Evolutionary conservation across 2,797 vertebrate species (phyloP).

Genomic region (Crypturellus tataupa): DNA sequence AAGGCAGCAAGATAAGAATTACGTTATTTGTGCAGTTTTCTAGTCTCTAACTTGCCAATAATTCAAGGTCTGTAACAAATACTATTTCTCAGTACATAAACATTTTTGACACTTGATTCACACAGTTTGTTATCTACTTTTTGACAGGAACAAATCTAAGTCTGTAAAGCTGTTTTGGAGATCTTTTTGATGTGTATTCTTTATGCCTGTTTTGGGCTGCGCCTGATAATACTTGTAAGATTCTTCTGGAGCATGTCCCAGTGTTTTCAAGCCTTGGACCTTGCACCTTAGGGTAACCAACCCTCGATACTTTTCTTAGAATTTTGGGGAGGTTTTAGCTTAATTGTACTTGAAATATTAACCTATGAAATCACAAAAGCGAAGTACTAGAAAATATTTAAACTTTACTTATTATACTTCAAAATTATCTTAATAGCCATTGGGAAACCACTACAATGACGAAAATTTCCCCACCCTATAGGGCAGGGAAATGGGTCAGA

Average conservation of each 20-base stretch:
- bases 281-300: not conserved
- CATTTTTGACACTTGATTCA: not conserved
- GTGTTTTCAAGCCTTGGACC: not conserved
- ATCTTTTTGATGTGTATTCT: not conserved
- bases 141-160: not conserved
- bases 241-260: accelerated
- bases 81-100: not conserved
- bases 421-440: not conserved
- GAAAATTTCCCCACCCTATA: not conserved
- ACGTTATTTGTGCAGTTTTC: not conserved
- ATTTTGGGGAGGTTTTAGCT: not conserved
- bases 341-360: not conserved
- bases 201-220: not conserved
- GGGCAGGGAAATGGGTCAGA: constrained; percentile 6
- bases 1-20: not conserved
- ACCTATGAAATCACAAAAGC: not conserved
- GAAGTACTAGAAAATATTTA: not conserved
- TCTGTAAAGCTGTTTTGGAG: not conserved
- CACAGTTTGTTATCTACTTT: not conserved
- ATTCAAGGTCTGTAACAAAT: not conserved
- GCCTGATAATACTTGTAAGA: not conserved
- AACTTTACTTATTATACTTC: not conserved
- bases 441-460: not conserved
- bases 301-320: not conserved
- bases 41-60: not conserved